Evolutionary conservation across 2,113 vertebrate genomes (phyloP).

Genomic region (Condylura cristata): DNA sequence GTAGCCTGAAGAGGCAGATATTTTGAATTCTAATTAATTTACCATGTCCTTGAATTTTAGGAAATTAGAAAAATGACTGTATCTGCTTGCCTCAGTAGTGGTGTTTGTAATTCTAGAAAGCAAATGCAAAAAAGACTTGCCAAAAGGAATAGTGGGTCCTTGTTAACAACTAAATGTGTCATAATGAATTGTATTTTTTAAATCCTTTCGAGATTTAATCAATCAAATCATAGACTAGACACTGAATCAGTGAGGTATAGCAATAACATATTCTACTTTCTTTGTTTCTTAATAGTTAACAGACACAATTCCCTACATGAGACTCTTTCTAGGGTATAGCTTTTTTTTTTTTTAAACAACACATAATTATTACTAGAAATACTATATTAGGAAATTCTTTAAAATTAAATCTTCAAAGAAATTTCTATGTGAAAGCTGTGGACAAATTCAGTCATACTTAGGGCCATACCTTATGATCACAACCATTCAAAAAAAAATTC

Average conservation of each 20-base stretch:
- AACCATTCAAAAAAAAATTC: conserved; percentile 42
- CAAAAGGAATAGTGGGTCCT: not conserved
- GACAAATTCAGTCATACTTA: not conserved
- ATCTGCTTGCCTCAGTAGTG: not conserved
- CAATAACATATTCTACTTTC: not conserved
- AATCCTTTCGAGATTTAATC: conserved; percentile 9
- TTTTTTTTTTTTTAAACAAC: not conserved
- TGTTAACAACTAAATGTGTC: not conserved
- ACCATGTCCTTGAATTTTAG: not conserved
- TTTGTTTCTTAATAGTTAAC: not conserved
- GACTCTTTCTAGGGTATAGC: not conserved
- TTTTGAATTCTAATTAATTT: not conserved
- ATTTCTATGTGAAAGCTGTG: not conserved
- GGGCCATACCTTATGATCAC: not conserved
- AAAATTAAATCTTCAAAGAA: conserved; percentile 18
- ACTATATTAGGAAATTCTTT: not conserved
- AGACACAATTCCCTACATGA: not conserved
- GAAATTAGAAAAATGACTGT: not conserved
- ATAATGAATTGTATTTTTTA: not conserved
- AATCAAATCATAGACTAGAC: not conserved
- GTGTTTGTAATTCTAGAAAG: not conserved
- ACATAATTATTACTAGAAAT: not conserved
- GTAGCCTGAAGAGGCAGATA: no score
- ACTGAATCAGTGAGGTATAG: not conserved
- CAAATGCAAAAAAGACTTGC: not conserved